Base-by-base conservation (phyloP, 2,113 vertebrate species). In the Tragelaphus scriptus region DNA sequence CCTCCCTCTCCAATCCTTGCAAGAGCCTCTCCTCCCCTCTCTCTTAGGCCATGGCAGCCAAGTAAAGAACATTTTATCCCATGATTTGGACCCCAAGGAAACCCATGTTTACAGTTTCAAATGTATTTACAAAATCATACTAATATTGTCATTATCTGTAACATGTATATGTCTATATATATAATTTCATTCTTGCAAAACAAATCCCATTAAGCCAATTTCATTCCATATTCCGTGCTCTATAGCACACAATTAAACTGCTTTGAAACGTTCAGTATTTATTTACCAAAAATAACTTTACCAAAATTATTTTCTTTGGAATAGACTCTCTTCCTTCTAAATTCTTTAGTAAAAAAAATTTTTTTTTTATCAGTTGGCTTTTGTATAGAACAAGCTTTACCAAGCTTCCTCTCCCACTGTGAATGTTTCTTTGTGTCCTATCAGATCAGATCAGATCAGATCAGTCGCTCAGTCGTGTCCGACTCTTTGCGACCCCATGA, bases 261-360 rank as follows among this genome's bases (percentile, higher is more conserved):
- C 79, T 85, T 89, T 61, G 90, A 75, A 63, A 58, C 36, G 88
- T 89, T 91, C 59, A 90, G 12, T 53, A 55, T 87, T 90, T 86
- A 56, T 65, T 53, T 44, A 44, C 40, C 40, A 44, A 44, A 44
- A 44, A 44, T 44, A 44, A 32, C 40, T 88, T 88, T 88, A 36
- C 21, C 40, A 63, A 94, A 92, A 96, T 71, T 51, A 75, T 82
- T 82, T 92, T 90, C 56, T 44, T 59, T 81, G 26, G 12, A 96
- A 92, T 91, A 88, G 85, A 90, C 49, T 88, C 56, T 90, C 56
- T 93, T 85, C 80, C 13, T 96, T 95, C 53, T 85, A 30, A 94
- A 96, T 85, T 68, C 25, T 80, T 32, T 49, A 81, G 40, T 77
- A 77, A 97, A 91, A 63, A 15, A 71, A 40, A n/a, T 0, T 3